A percentile compares a stretch with the other conserved stretches of the same genome.
Conservation (phyloP, 2,113 vertebrate genomes). For the Coryphaenoides rupestris region DNA sequence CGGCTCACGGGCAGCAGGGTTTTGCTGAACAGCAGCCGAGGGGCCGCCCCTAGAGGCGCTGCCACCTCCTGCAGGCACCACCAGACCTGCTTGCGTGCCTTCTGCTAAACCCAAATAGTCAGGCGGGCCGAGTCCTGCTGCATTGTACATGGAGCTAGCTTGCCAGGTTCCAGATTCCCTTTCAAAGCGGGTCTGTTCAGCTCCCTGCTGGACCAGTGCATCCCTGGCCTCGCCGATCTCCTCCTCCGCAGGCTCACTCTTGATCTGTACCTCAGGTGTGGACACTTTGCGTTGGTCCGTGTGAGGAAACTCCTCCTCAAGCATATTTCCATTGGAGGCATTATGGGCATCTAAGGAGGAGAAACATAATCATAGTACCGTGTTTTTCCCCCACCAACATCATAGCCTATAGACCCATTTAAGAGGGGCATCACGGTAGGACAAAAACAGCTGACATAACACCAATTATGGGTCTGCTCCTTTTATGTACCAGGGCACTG, state of each 20-base stretch:
- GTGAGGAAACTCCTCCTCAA: not conserved
- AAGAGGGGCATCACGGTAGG: too few relatives aligned
- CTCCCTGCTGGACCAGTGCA: not conserved
- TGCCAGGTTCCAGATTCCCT: not conserved
- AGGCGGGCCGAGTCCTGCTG: not conserved
- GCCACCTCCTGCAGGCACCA: constrained; percentile 4
- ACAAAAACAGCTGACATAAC: too few relatives aligned
- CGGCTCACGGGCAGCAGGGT: constrained; percentile 24
- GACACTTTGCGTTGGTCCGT: constrained; percentile 2
- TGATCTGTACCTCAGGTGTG: constrained; percentile 37
- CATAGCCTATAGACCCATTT: too few relatives aligned
- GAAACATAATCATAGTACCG: not conserved
- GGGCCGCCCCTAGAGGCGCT: constrained; percentile 10
- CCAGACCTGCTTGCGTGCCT: constrained; percentile 19
- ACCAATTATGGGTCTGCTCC: too few relatives aligned
- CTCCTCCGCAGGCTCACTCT: constrained; percentile 39
- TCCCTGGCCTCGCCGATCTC: not conserved
- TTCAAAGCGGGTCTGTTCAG: not conserved
- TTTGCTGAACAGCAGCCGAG: constrained; percentile 25
- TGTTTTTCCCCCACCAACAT: too few relatives aligned
- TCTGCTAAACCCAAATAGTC: constrained; percentile 22
- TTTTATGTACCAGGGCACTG: too few relatives aligned
- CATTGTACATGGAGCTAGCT: constrained; percentile 1
- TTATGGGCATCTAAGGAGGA: constrained; percentile 35
- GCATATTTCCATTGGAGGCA: not conserved